Base-by-base conservation (phyloP, 2,113 vertebrate genomes). In the Shinisaurus crocodilurus region DNA sequence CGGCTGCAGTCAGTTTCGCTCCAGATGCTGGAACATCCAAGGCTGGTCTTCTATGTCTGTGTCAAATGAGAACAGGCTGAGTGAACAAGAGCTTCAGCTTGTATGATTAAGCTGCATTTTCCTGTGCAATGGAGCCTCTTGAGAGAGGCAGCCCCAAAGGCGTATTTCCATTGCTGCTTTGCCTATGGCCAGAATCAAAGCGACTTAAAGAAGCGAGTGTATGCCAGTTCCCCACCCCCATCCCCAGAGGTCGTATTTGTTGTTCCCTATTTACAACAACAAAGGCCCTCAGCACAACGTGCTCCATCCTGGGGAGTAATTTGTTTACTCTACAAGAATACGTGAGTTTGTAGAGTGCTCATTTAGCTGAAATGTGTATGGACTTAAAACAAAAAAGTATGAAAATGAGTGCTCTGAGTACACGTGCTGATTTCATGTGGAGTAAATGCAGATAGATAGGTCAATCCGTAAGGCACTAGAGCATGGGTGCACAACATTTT, bases 91-190 rank as follows among this genome's bases (percentile, higher is more conserved):
- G 50, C 32, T n/a, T 45, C 91, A 94, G 90, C 89, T 25, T 91
- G 54, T 80, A 91, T 69, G 94, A 94, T 80, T 90, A 90, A 96
- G 86, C 67, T 77, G 32, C 88, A 91, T 94, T 94, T 95, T 74
- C 91, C 76, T 8, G 0, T 45, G 54, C 70, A 87, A 81, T 57
- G 92, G 84, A 91, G 57, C 25, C 90, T 85, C 91, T 80, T 89
- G 69, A 85, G 91, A 89, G 83, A 88, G 48, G 32, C 15, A 48
- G 81, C 48, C 69, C 91, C 84, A 91, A 92, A 94, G 74, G 6
- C 79, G 82, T 45, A 91, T 88, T 79, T 40, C 67, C 94, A 60
- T 81, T 90, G 81, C 70, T 94, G 79, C 45, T 91, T 94, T 95
- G 90, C 92, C 84, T 88, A 15, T 0, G 27, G 89, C 91, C 93